Conservation (phyloP, 92 coral and sea anemone species). For the Siderastrea radians region DNA sequence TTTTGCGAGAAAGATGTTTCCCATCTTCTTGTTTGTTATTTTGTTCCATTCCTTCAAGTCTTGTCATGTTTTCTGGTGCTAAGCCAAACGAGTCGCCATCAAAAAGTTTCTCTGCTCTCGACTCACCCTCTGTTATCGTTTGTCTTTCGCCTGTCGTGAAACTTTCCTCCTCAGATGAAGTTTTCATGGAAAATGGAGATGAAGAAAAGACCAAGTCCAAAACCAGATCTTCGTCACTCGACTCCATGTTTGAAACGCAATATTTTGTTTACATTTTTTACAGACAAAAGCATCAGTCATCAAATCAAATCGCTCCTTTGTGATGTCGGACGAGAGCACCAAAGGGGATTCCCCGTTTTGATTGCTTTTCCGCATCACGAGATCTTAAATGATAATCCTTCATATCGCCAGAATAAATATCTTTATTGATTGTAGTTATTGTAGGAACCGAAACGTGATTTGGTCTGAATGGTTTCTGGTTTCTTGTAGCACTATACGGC, state of each 20-base stretch:
- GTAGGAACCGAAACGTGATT: no score
- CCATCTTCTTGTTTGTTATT: background rate
- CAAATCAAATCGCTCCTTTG: conserved; percentile 2
- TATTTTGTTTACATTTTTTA: background rate
- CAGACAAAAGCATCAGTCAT: background rate
- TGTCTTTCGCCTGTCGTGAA: background rate
- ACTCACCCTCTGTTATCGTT: background rate
- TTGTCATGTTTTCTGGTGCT: background rate
- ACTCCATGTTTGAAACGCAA: background rate
- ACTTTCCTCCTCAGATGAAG: background rate
- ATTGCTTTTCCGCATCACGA: background rate
- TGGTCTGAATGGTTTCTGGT: no score
- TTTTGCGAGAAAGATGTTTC: background rate
- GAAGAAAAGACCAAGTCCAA: background rate
- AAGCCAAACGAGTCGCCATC: background rate
- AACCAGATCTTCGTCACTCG: background rate
- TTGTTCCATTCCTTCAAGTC: background rate
- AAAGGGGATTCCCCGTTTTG: conserved; percentile 14
- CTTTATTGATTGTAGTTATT: no score
- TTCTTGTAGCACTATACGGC: no score
- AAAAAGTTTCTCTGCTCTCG: background rate
- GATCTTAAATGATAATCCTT: no score
- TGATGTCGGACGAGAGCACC: background rate
- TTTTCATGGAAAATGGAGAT: background rate
- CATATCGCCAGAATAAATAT: no score